These are phyloP conservation scores for Picus viridis DNA, from an alignment of 2,797 vertebrate species.

Conservation along the genomic window DNA sequence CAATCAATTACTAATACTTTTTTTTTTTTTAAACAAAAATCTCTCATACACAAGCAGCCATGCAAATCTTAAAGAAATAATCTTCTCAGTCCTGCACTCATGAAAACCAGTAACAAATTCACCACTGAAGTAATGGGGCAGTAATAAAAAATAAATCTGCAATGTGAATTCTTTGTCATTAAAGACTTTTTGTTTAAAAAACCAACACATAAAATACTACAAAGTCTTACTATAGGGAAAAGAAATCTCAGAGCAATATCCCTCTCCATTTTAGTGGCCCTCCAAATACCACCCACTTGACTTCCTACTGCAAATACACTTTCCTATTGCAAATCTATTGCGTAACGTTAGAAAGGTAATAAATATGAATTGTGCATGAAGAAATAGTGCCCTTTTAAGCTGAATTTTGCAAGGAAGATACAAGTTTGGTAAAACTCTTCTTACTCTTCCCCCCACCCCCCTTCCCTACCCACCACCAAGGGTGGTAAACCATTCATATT, in stretches of 20 bases:
- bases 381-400: neutral
- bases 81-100: neutral
- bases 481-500: neutral
- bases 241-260: neutral
- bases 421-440: neutral
- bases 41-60: neutral
- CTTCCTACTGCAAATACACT: neutral
- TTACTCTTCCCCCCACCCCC: too few species aligned
- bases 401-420: neutral
- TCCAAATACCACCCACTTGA: neutral
- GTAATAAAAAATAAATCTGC: neutral
- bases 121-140: neutral
- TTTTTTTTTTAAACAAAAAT: neutral
- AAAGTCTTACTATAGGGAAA: neutral
- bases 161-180: neutral
- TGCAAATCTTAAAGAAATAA: constrained; percentile 3
- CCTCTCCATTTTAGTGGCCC: neutral
- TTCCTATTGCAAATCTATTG: neutral
- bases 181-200: neutral
- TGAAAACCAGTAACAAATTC: neutral
- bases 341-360: neutral
- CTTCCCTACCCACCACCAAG: neutral
- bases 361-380: neutral
- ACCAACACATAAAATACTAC: neutral
- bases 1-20: neutral